Evolutionary conservation across 2,113 vertebrate genomes (phyloP), one percentile per base, ranked within the genome.

Genomic region (Tenebrosternarchus preto): DNA sequence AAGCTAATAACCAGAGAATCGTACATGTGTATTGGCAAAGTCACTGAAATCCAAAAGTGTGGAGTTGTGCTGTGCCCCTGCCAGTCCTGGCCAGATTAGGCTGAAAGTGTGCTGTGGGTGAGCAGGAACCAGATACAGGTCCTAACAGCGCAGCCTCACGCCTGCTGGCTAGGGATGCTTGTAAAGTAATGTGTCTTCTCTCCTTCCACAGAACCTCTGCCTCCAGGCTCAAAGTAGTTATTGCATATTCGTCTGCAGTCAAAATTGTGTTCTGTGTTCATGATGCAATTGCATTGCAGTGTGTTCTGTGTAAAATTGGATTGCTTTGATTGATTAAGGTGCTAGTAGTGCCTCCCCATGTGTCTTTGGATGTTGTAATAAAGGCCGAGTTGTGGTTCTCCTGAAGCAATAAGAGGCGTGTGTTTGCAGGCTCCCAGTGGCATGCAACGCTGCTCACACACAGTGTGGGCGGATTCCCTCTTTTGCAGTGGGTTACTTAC

Each of bases 301-400:
- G 80, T 80, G 73, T 71, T 82, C 68, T 68, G 29, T 55, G 33
- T 80, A 64, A 78, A 78, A 86, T 86, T 84, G 67, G 80, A 82
- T 86, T 81, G 71, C 25, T 69, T 72, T 84, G 85, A 86, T 86
- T 84, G 76, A 86, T 84, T 82, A 84, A 68, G 72, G 74, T 59
- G 68, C 80, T 68, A 24, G 50, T 64, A 27, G 73, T 25, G 79
- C 31, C 72, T 78, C 66, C n/a, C 60, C 15, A 29, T 59, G 64
- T 53, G 64, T 72, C 57, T 60, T 78, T 79, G 76, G 85, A 83
- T 63, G 76, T 68, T 66, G 78, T 81, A 85, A 85, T 85, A 80
- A 82, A 80, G 57, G 68, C 64, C 7, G 60, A 57, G 56, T 25
- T 78, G 73, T 61, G 59, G 43, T 50, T 50, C 1, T 76, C 56